Evolutionary conservation across 2,113 vertebrate genomes (phyloP).

Genomic region (Indicator maculatus): DNA sequence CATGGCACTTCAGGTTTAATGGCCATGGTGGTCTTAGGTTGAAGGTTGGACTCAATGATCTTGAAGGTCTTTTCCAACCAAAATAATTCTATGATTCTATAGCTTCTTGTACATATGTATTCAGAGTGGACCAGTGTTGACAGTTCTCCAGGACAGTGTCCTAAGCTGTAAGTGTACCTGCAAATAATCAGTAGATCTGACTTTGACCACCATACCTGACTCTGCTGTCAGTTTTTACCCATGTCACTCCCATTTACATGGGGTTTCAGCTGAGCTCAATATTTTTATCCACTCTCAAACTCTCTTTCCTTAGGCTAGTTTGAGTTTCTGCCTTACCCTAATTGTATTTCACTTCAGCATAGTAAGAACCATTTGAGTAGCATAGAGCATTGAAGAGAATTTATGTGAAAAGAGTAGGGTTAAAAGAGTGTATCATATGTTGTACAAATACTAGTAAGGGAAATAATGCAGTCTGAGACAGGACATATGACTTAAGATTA

Average conservation of each 20-base stretch:
- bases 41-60: too few relatives aligned
- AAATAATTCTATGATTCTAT: too few relatives aligned
- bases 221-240: not conserved
- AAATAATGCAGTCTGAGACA: not conserved
- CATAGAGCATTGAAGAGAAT: not conserved
- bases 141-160: not conserved
- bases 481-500: not conserved
- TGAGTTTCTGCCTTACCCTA: not conserved
- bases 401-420: not conserved
- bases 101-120: not conserved
- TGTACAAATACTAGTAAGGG: not conserved
- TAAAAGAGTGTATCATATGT: not conserved
- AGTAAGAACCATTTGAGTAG: not conserved
- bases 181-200: not conserved
- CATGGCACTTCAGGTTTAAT: too few relatives aligned
- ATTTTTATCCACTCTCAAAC: not conserved
- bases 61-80: too few relatives aligned
- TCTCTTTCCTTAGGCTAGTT: not conserved
- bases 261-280: not conserved
- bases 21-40: too few relatives aligned
- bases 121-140: not conserved
- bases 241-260: accelerated
- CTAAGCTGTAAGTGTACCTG: not conserved
- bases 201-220: not conserved
- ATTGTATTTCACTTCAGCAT: not conserved